These are phyloP conservation scores for Zeugodacus cucurbitae DNA, from an alignment of 1,140 invertebrate genomes.

Conservation along the genomic window DNA sequence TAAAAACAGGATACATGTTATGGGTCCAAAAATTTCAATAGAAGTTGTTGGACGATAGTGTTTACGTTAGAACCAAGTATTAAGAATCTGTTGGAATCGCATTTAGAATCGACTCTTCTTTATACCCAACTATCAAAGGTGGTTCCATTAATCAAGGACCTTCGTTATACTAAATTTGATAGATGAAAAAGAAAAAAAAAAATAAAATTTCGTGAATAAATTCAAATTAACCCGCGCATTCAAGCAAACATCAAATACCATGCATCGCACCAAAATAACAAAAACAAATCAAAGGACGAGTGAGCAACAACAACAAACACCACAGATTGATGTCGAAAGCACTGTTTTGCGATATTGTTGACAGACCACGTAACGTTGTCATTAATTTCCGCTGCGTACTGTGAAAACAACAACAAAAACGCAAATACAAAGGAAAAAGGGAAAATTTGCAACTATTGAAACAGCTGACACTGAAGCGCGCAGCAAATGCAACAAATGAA, in stretches of 20 bases:
- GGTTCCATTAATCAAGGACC: too few species aligned
- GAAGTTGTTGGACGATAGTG: too few species aligned
- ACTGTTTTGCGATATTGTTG: background rate
- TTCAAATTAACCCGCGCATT: background rate
- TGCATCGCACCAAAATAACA: background rate
- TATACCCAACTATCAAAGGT: too few species aligned
- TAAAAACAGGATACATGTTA: too few species aligned
- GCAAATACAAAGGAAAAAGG: too few species aligned
- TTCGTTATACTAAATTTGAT: too few species aligned
- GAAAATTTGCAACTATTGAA: background rate
- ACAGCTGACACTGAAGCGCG: background rate
- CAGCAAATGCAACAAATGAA: background rate
- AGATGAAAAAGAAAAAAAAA: too few species aligned
- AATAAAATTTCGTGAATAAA: background rate
- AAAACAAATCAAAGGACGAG: background rate
- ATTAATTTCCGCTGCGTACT: constrained; percentile 7
- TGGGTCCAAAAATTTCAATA: too few species aligned
- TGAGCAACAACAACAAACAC: background rate
- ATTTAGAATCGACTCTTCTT: too few species aligned
- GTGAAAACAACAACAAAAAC: background rate
- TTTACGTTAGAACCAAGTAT: too few species aligned
- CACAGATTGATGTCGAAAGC: background rate
- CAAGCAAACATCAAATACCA: background rate
- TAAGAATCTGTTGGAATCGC: too few species aligned
- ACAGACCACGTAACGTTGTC: constrained; percentile 21